Percentiles rank a stretch among this genome's conserved stretches.
These are phyloP conservation scores for Zapornia atra DNA, from an alignment of 2,113 vertebrate genomes.

Conservation along the genomic window DNA sequence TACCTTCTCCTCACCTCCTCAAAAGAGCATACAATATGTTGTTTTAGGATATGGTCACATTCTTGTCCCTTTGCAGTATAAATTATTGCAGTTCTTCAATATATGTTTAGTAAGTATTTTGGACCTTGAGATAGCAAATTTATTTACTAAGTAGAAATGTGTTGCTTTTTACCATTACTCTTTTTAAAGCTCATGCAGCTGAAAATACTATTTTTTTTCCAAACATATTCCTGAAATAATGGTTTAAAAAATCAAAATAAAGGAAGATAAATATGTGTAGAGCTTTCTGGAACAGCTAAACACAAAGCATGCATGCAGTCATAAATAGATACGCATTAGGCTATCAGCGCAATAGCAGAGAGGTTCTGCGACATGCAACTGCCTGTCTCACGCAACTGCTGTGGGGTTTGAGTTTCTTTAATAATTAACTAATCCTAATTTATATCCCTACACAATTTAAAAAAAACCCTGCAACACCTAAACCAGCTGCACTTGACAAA, in stretches of 20 bases:
- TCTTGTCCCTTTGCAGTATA: background rate
- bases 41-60: background rate
- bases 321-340: background rate
- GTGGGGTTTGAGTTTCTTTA: background rate
- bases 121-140: background rate
- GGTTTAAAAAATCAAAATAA: background rate
- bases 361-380: constrained; percentile 11
- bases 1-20: background rate
- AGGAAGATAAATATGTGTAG: background rate
- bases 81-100: background rate
- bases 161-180: background rate
- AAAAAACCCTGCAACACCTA: background rate
- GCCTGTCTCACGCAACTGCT: background rate
- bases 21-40: background rate
- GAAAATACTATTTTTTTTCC: background rate
- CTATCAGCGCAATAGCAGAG: background rate
- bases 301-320: constrained; percentile 1
- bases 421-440: background rate
- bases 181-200: constrained; percentile 3
- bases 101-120: background rate
- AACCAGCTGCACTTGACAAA: background rate
- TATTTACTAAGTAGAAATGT: background rate
- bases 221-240: background rate
- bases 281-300: background rate
- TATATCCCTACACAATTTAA: background rate